These are phyloP conservation scores for Etia nguti DNA, from an alignment of 2,113 vertebrate species.

Conservation along the genomic window DNA sequence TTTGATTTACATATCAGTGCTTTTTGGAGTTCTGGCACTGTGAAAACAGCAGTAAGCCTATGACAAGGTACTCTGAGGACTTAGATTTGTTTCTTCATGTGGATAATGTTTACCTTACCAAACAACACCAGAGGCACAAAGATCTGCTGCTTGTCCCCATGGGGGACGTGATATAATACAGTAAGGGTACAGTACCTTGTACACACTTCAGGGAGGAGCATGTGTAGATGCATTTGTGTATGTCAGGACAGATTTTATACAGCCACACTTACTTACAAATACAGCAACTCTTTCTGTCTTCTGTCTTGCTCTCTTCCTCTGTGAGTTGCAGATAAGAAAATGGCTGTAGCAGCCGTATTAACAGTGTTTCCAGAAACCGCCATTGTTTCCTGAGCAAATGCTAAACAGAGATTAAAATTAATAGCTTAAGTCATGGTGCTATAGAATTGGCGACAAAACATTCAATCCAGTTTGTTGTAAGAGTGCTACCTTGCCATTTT, in stretches of 20 bases:
- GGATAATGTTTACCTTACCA: conserved; percentile 31
- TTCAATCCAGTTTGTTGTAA: conserved; percentile 28
- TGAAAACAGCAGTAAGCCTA: conserved; percentile 2
- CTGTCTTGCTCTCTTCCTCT: conserved; percentile 11
- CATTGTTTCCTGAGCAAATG: conserved; percentile 50
- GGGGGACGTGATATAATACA: neutral
- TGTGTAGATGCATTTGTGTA: neutral
- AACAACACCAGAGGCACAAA: conserved; percentile 25
- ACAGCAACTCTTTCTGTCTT: conserved; percentile 22
- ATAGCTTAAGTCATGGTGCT: conserved; percentile 35
- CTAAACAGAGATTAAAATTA: conserved; percentile 59
- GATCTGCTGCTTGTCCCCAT: conserved; percentile 6
- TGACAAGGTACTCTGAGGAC: conserved; percentile 15
- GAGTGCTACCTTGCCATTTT: conserved; percentile 26
- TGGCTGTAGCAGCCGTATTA: conserved; percentile 22
- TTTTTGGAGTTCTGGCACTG: neutral
- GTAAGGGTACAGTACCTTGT: neutral
- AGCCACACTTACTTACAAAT: conserved; percentile 16
- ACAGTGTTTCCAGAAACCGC: conserved; percentile 18
- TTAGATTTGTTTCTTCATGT: conserved; percentile 9
- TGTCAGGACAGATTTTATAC: neutral
- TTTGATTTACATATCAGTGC: conserved; percentile 25
- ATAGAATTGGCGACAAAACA: conserved; percentile 41
- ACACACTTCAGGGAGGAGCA: neutral
- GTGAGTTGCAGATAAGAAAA: conserved; percentile 59